Base-by-base conservation (phyloP, 1,140 invertebrate genomes). In the Conus betulinus region DNA sequence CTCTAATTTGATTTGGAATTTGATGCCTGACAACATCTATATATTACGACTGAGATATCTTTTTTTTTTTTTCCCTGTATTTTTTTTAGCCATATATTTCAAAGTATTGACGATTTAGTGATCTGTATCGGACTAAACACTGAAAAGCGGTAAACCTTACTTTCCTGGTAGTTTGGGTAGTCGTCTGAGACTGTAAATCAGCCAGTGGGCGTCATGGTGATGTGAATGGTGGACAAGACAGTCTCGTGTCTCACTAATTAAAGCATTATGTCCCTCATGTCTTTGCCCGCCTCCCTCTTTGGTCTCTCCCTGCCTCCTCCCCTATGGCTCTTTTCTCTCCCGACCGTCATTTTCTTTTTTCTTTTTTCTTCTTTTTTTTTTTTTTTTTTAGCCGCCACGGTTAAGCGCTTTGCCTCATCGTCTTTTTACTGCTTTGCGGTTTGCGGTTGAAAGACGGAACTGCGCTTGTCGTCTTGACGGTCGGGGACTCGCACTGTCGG, bases 371-470 rank as follows among this genome's bases (percentile, higher is more conserved):
- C 78, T 81, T 53, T 81, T 23, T 71, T 71, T 71, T 20, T 23
- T 71, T 71, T 71, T 20, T 71, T 11, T 71, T 0, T 5, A n/a
- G 23, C 67, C 23, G 23, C 67, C 23, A 71, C 20, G 67, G 67
- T 81, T 20, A 81, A 81, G 27, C 79, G 51, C 17, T 39, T 78
- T 23, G 76, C 39, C 39, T 52, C 51, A 23, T 81, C 79, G 79
- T 81, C 79, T 81, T 81, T 81, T 81, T 81, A 81, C 79, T 17
- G 79, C 79, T 81, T 53, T 81, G 79, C 79, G 79, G 79, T 81
- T 81, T 81, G 79, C 79, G 79, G 79, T 81, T 81, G 79, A 81
- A 81, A 81, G 79, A 53, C 39, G 67, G 67, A 81, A 81, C 39
- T 15, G 39, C 51, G 27, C 5, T 53, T 53, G 51, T 23, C 39